Evolutionary conservation across 2,113 vertebrate genomes (phyloP).

Genomic region (Pyrgilauda ruficollis): DNA sequence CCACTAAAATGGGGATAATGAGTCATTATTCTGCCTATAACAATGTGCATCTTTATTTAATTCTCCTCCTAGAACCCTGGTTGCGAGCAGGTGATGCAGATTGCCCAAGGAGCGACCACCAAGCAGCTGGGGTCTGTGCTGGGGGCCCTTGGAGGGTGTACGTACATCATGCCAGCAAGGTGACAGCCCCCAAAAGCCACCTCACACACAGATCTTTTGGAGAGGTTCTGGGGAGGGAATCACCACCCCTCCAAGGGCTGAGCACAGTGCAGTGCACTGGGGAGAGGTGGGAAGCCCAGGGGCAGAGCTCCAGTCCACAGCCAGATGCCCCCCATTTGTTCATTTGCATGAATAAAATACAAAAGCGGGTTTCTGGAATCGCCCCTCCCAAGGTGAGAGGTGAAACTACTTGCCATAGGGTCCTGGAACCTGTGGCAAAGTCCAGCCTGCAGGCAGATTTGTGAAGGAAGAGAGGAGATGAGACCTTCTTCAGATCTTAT

Average conservation of each 20-base stretch:
- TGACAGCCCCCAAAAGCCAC: neutral
- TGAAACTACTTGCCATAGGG: neutral
- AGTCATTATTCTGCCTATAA: neutral
- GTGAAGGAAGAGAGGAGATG: neutral
- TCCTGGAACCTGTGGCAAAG: neutral
- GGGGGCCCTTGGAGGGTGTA: rapidly evolving
- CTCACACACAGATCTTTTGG: neutral
- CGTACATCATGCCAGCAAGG: rapidly evolving
- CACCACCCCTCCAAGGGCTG: neutral
- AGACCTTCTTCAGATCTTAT: neutral
- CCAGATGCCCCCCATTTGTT: neutral
- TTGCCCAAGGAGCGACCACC: rapidly evolving
- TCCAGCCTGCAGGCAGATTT: neutral
- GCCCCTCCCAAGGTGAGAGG: neutral
- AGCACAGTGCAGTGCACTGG: rapidly evolving
- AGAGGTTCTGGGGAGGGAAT: neutral
- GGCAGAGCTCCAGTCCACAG: neutral
- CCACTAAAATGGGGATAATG: neutral
- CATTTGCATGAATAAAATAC: neutral
- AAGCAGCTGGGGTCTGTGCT: neutral
- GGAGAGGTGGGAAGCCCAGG: neutral
- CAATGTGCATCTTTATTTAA: neutral
- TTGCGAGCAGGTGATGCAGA: neutral
- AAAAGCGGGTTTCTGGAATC: rapidly evolving
- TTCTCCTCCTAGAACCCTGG: rapidly evolving